These are phyloP conservation scores for Pontoporia blainvillei DNA, from an alignment of 2,113 vertebrate genomes.

Conservation along the genomic window DNA sequence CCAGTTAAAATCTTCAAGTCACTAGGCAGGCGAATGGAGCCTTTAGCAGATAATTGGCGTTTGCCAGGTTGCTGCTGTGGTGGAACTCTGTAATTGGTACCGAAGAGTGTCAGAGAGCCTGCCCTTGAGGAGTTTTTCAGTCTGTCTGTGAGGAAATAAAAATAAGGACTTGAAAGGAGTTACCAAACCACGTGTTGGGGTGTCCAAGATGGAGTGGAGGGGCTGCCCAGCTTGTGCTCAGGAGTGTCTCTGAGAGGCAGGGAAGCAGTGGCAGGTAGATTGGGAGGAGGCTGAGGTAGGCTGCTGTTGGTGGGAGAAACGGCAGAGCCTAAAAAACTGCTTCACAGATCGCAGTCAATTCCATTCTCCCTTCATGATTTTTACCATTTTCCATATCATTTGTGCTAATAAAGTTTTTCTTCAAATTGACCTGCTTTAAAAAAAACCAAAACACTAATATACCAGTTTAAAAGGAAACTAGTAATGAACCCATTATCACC, in stretches of 20 bases:
- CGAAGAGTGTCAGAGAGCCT: neutral
- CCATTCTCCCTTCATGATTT: neutral
- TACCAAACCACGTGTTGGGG: neutral
- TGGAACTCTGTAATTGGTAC: neutral
- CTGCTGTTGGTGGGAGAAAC: neutral
- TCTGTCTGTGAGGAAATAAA: neutral
- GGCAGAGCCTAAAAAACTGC: neutral
- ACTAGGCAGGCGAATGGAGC: neutral
- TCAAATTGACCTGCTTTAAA: neutral
- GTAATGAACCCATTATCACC: neutral
- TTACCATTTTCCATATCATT: neutral
- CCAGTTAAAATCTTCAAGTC: neutral
- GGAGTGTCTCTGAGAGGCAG: neutral
- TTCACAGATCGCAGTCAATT: neutral
- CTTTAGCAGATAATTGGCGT: neutral
- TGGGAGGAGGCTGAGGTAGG: neutral
- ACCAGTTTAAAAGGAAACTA: neutral
- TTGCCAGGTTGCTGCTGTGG: neutral
- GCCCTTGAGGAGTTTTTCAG: neutral
- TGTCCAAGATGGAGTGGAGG: neutral
- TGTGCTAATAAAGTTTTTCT: neutral
- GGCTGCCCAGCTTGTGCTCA: neutral
- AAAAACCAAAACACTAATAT: neutral
- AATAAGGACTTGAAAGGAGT: neutral
- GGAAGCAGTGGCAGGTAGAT: neutral